Conservation (phyloP, 2,113 vertebrate genomes). For the Stomatorhinus ivindoensis region DNA sequence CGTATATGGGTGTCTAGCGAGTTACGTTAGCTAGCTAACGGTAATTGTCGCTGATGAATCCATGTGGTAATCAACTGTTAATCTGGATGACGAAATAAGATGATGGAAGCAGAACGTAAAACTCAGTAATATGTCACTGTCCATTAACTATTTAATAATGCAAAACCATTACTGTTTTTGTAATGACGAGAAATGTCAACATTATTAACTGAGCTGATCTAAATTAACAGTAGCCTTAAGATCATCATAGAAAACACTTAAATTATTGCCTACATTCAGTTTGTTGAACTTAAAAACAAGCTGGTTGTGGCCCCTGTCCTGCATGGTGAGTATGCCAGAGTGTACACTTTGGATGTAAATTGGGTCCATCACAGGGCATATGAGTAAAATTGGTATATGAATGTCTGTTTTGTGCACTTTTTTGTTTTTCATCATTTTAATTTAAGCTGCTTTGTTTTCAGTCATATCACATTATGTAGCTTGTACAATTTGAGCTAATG, state of each 20-base stretch:
- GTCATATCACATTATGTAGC: not conserved
- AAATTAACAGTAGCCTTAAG: not conserved
- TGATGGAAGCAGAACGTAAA: not conserved
- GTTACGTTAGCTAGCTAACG: not conserved
- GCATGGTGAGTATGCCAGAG: not conserved
- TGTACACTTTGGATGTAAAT: not conserved
- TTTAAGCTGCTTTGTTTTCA: not conserved
- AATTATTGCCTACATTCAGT: not conserved
- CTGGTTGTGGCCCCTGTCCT: not conserved
- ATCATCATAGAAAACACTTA: not conserved
- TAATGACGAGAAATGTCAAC: not conserved
- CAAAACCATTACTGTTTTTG: not conserved
- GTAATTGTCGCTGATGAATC: not conserved
- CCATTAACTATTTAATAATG: not conserved
- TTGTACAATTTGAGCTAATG: not conserved
- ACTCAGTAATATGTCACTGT: not conserved
- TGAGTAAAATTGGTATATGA: not conserved
- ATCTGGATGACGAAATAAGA: not conserved
- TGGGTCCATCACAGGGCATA: not conserved
- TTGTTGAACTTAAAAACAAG: not conserved
- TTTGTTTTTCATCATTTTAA: not conserved
- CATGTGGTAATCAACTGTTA: not conserved
- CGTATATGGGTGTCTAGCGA: not conserved
- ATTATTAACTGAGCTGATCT: not conserved
- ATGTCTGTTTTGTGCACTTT: not conserved